Evolutionary conservation across 1,140 invertebrate species (phyloP).

Genomic region (Calliphora vicina): DNA sequence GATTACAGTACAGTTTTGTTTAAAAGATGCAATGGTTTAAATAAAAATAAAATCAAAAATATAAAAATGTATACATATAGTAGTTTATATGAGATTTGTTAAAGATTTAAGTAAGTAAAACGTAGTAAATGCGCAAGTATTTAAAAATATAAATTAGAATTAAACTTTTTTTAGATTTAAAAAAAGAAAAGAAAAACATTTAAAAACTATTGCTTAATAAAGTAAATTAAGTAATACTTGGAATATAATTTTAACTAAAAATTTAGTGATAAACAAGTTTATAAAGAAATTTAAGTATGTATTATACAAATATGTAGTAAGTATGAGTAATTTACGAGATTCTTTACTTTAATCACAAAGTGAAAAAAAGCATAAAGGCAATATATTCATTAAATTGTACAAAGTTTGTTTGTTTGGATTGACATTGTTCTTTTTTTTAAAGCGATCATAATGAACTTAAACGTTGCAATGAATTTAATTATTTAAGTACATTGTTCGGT

Average conservation of each 20-base stretch:
- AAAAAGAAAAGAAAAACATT: neutral
- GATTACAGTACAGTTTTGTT: neutral
- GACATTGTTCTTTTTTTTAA: neutral
- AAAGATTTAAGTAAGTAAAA: neutral
- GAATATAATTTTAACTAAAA: too few species aligned
- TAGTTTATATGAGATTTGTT: neutral
- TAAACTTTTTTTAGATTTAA: neutral
- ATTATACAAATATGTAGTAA: neutral
- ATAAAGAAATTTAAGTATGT: too few species aligned
- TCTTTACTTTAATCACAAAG: neutral
- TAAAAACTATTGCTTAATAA: neutral
- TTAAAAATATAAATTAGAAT: neutral
- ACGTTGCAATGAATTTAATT: too few species aligned
- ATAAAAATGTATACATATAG: neutral
- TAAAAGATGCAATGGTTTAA: neutral
- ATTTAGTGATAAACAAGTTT: too few species aligned
- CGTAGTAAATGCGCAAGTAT: neutral
- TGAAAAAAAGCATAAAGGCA: neutral
- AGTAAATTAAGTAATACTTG: neutral
- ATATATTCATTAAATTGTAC: neutral
- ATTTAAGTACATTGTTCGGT: neutral
- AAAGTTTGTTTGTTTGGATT: neutral
- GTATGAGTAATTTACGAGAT: neutral
- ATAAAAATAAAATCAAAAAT: neutral
- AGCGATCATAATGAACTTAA: too few species aligned